A percentile compares a stretch with the other conserved stretches of the same genome.
phyloP scores from a whole-genome alignment of 2,888 invertebrate genomes.

The Cheilosia variabilis region DNA sequence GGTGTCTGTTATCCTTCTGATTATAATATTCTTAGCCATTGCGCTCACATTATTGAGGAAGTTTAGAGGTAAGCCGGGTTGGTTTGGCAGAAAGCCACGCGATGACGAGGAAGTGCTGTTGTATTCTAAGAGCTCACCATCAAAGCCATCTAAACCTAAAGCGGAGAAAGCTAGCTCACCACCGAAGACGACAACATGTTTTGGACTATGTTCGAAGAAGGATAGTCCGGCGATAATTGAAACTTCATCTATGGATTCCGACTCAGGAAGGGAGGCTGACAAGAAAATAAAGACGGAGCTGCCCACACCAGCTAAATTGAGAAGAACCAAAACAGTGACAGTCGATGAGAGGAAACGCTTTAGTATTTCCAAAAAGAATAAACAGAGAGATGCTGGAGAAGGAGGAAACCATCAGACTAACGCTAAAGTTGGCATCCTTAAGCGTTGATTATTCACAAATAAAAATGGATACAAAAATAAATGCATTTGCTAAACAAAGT shows the following conservation, averaged over 20 bases:
- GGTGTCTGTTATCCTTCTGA: conserved; percentile 8
- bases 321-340: background rate
- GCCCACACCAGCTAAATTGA: background rate
- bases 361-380: conserved; percentile 45
- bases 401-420: background rate
- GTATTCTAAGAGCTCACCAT: background rate
- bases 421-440: conserved; percentile 15
- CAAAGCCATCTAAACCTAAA: conserved; percentile 5
- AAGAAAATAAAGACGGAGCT: background rate
- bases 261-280: conserved; percentile 45
- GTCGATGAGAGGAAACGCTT: conserved; percentile 59
- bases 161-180: background rate
- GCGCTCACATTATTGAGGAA: conserved; percentile 2
- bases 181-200: conserved; percentile 26
- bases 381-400: background rate
- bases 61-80: background rate
- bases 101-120: conserved; percentile 35
- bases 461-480: background rate
- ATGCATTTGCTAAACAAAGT: no score
- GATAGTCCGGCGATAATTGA: conserved; percentile 53
- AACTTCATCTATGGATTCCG: conserved; percentile 56
- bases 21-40: conserved; percentile 33
- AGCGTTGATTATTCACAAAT: conserved; percentile 7
- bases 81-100: conserved; percentile 28
- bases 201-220: conserved; percentile 19